Base-by-base conservation (phyloP, 2,888 invertebrate genomes). In the Luperina nickerlii region DNA sequence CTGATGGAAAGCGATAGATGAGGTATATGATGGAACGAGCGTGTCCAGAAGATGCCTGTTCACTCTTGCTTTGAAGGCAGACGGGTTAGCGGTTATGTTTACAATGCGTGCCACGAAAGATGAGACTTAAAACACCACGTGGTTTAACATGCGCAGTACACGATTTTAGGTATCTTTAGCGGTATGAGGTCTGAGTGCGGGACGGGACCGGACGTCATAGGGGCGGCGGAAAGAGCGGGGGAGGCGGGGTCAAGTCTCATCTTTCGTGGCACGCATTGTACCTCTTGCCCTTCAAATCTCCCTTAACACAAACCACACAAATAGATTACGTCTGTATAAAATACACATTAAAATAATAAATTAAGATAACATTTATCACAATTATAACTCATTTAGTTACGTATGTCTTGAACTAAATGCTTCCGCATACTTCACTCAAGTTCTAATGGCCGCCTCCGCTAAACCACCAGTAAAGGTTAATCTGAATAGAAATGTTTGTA, bases 381-480 rank as follows among this genome's bases (percentile, higher is more conserved):
- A 75, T 75, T 48, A 73, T 63, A 65, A 65, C 57, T 79, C 42
- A 86, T 78, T 81, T 65, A 81, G 63, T 73, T 75, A 82, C 70
- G 79, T 73, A 42, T 77, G 63, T 42, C 76, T 76, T 67, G 51
- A 38, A 69, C 57, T 75, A 65, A 72, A 62, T 27, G 57, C 45
- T 88, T 88, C 88, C 88, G 88, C 88, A 88, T 88, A 76, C 68
- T 68, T 80, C 5, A 51, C n/a, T n/a, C 54, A 45, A 68, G 45
- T 87, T 76, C 38, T 51, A 81, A 27, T 79, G 54, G 15, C 20
- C 85, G 75, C 78, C 85, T 87, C 67, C 67, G 42, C 71, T 11
- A 69, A 78, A 79, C 63, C 54, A 45, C 76, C 69, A 75, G 13
- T 67, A 81, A 81, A 88, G 84, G 84, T 83, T 86, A 87, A 74